Base-by-base conservation (phyloP, 1,140 invertebrate species). In the Drosophila bocki region DNA sequence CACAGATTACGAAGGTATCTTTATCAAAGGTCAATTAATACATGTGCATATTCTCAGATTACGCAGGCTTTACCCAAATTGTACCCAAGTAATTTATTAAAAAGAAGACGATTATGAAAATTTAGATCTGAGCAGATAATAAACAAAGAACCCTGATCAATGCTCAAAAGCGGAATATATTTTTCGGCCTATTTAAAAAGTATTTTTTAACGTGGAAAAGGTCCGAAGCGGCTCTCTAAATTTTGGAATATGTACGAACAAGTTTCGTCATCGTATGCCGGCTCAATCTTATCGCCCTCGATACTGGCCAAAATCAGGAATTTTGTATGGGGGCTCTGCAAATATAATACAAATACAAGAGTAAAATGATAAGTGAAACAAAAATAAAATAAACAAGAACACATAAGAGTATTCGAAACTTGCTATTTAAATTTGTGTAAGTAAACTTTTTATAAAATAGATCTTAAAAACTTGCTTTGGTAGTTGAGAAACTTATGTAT, bases 201-300 rank as follows among this genome's bases (percentile, higher is more conserved):
- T 3, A 32, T 45, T 37, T 13, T 1, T 33, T 11, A 42, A 33
- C n/a, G 13, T 26, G 48, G 0, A 32, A 56, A 11, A 22, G 84
- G 80, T 7, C 71, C 58, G 4, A 87, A 87, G 19, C 72, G 80
- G 47, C 68, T 62, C 35, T 88, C 83, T 44, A 87, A 42, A 29
- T 68, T 75, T 44, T 80, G 64, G 35, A 78, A 87, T 45, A 87
- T 74, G 15, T 80, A 78, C 37, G 79, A 59, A 3, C 80, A 75
- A 1, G 32, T 50, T 41, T 69, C 54, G 12, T 87, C 63, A n/a
- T 88, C 84, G 45, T 74, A 87, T 15, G 63, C 33, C 8, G 80
- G 84, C 29, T 88, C 76, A 61, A 88, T 78, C 50, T 80, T 78
- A 47, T 86, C 83, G 51, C 33, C 33, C 50, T 83, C 76, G 17